These are phyloP conservation scores for Dromius quadrimaculatus DNA, from an alignment of 2,888 invertebrate genomes.

Conservation along the genomic window DNA sequence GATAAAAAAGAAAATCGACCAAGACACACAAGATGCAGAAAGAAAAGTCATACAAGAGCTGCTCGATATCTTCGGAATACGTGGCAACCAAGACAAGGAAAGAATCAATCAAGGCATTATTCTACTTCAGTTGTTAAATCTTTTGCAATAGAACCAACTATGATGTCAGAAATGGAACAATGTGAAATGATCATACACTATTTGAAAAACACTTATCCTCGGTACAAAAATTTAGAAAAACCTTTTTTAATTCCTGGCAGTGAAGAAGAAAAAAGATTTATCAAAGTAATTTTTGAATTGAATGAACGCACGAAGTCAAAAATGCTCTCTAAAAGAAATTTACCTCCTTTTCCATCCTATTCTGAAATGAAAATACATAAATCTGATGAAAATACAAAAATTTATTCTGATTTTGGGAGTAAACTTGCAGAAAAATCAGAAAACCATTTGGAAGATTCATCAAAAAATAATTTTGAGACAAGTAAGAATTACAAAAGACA, in stretches of 20 bases:
- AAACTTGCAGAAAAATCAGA: no score
- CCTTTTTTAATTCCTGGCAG: constrained; percentile 11
- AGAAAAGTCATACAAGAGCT: constrained; percentile 5
- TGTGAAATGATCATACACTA: constrained; percentile 8
- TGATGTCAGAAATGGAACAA: constrained; percentile 21
- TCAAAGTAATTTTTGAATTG: constrained; percentile 1
- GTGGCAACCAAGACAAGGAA: background rate
- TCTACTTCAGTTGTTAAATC: constrained; percentile 11
- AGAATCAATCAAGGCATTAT: background rate
- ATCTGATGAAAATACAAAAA: no score
- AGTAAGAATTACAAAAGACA: background rate
- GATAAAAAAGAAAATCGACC: background rate
- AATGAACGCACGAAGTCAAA: background rate
- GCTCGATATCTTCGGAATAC: constrained; percentile 8
- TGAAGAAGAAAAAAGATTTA: constrained; percentile 20
- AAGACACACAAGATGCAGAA: background rate
- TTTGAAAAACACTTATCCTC: constrained; percentile 9
- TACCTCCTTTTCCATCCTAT: constrained; percentile 40
- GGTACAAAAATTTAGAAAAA: constrained; percentile 4
- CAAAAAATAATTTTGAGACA: background rate
- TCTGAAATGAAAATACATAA: constrained; percentile 29
- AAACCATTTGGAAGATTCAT: no score
- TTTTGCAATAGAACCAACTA: constrained; percentile 7
- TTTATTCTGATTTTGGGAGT: no score
- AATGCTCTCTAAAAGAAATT: background rate